Evolutionary conservation across 1,140 invertebrate genomes (phyloP).

Genomic region (Sinella curviseta): DNA sequence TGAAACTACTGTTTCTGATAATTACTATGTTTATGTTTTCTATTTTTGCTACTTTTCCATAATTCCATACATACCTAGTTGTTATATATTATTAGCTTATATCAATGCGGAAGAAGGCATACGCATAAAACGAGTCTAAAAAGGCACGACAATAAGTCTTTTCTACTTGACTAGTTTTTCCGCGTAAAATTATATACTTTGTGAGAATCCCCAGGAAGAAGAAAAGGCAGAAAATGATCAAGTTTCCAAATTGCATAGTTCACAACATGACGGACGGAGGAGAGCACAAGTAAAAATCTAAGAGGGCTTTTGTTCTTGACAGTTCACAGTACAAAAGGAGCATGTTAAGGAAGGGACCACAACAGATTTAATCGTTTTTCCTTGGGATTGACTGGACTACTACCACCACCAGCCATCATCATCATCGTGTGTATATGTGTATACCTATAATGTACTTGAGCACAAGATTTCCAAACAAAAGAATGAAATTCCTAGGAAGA

Average conservation of each 20-base stretch:
- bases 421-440: no score
- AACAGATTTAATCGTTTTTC: conserved; percentile 16
- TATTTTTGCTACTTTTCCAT: no score
- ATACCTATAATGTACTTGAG: no score
- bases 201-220: background rate
- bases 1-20: background rate
- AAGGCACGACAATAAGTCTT: no score
- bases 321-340: background rate
- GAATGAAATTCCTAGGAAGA: conserved; percentile 21
- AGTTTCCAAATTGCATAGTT: conserved; percentile 12
- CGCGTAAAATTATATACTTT: background rate
- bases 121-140: no score
- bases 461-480: conserved; percentile 24
- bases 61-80: no score
- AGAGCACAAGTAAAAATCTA: background rate
- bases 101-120: no score
- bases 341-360: background rate
- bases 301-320: background rate
- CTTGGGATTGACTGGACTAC: background rate
- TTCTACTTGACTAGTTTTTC: background rate
- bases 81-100: no score
- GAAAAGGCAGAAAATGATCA: background rate
- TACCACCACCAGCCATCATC: background rate
- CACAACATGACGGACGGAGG: background rate
- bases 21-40: conserved; percentile 21